Evolutionary conservation across 92 coral and sea anemone genomes (phyloP).

Genomic region (Heliopora coerulea): DNA sequence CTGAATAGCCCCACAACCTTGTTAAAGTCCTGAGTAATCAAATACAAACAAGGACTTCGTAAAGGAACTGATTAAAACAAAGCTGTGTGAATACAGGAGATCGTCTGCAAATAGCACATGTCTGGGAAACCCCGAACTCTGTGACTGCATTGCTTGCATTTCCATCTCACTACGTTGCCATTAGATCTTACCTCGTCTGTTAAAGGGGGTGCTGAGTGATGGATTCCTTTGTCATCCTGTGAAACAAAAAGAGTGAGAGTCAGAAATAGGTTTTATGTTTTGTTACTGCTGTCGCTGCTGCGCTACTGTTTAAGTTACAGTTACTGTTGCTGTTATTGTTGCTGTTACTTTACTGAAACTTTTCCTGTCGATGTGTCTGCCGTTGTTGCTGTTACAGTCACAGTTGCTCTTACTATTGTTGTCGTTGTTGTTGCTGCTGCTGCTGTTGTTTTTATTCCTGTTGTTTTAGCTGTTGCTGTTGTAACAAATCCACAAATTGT

Average conservation of each 20-base stretch:
- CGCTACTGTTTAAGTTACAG: neutral
- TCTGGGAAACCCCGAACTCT: no score
- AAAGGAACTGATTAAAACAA: no score
- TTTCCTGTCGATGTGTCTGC: neutral
- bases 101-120: no score
- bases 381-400: neutral
- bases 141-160: no score
- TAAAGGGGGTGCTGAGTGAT: constrained; percentile 84
- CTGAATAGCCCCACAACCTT: constrained; percentile 91
- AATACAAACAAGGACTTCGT: neutral
- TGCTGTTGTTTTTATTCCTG: neutral
- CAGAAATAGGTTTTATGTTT: neutral
- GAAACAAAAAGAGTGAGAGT: neutral
- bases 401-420: neutral
- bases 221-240: constrained; percentile 63
- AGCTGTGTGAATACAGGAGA: no score
- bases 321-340: neutral
- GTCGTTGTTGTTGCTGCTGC: constrained; percentile 2
- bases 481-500: no score
- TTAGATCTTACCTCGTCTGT: constrained; percentile 82
- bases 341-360: neutral
- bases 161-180: no score
- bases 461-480: neutral
- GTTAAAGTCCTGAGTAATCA: constrained; percentile 77
- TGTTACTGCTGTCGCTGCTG: no score